phyloP scores from a whole-genome alignment of 2,113 vertebrate species.

The Channa argus region DNA sequence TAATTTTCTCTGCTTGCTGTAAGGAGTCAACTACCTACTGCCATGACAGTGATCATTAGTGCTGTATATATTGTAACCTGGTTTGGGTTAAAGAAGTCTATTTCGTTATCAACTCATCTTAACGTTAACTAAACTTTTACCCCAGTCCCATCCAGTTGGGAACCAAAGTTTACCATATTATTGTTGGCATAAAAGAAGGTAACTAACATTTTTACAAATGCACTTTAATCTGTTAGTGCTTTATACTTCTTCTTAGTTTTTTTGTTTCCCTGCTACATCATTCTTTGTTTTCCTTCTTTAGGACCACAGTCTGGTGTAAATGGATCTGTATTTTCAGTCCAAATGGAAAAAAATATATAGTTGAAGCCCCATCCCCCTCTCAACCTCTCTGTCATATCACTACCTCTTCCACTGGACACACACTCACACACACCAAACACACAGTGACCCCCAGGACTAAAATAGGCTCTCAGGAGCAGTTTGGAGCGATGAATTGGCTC shows the following conservation, averaged over 20 bases:
- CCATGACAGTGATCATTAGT: background rate
- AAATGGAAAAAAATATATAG: constrained; percentile 54
- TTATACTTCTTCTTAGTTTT: background rate
- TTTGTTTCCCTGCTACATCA: constrained; percentile 79
- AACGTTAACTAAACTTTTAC: too few relatives aligned
- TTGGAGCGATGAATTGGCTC: constrained; percentile 86
- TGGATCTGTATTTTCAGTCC: constrained; percentile 63
- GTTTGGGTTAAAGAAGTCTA: too few relatives aligned
- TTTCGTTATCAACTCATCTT: too few relatives aligned
- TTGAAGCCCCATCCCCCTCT: constrained; percentile 41
- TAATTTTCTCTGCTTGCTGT: background rate
- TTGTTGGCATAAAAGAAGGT: background rate
- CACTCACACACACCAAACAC: constrained; percentile 57
- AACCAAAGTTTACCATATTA: too few relatives aligned
- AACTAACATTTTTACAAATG: background rate
- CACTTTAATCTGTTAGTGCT: too few relatives aligned
- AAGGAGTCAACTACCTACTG: background rate
- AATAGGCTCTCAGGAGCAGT: constrained; percentile 91
- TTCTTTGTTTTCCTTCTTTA: constrained; percentile 64
- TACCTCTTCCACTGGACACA: constrained; percentile 29
- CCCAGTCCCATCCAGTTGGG: too few relatives aligned
- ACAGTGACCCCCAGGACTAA: constrained; percentile 86
- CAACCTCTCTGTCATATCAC: constrained; percentile 66
- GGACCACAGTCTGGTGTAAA: constrained; percentile 69
- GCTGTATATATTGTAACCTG: background rate